Evolutionary conservation across 2,888 invertebrate genomes (phyloP).

Genomic region (Athalia rosae): DNA sequence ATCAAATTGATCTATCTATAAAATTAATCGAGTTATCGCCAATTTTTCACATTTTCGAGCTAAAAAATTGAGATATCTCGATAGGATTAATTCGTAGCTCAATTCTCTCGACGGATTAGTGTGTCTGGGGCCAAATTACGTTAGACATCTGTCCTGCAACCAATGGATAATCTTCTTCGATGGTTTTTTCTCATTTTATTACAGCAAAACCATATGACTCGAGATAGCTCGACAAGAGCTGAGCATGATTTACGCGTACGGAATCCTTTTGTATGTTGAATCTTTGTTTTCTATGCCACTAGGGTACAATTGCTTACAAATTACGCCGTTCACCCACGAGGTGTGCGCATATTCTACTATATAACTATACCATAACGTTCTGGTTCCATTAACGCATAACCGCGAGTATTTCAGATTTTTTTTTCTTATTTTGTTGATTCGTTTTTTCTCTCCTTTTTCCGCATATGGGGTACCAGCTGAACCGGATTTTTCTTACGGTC

Average conservation of each 20-base stretch:
- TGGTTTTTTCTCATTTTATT: neutral
- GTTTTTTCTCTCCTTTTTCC: neutral
- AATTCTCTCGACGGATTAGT: too few relatives aligned
- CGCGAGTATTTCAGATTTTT: slow-evolving; percentile 26
- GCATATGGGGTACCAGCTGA: neutral
- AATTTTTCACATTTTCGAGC: too few relatives aligned
- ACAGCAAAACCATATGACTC: too few relatives aligned
- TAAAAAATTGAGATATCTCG: too few relatives aligned
- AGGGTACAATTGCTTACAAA: slow-evolving; percentile 42
- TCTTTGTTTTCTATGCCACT: slow-evolving; percentile 41
- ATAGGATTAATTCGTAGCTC: too few relatives aligned
- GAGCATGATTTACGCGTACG: neutral
- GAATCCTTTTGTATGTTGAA: slow-evolving; percentile 23
- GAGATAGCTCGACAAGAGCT: neutral
- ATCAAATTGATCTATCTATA: too few relatives aligned
- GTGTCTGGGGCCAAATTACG: too few relatives aligned
- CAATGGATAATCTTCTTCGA: too few relatives aligned
- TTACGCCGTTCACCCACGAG: slow-evolving; percentile 34
- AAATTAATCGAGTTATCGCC: too few relatives aligned
- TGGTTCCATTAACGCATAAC: slow-evolving; percentile 37
- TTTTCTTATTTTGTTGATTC: neutral
- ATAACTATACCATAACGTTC: slow-evolving; percentile 20
- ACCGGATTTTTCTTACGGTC: slow-evolving; percentile 15
- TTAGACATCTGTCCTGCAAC: too few relatives aligned
- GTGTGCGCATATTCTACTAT: neutral